Conservation (phyloP, 2,888 invertebrate genomes). For the Artemia sinica region DNA sequence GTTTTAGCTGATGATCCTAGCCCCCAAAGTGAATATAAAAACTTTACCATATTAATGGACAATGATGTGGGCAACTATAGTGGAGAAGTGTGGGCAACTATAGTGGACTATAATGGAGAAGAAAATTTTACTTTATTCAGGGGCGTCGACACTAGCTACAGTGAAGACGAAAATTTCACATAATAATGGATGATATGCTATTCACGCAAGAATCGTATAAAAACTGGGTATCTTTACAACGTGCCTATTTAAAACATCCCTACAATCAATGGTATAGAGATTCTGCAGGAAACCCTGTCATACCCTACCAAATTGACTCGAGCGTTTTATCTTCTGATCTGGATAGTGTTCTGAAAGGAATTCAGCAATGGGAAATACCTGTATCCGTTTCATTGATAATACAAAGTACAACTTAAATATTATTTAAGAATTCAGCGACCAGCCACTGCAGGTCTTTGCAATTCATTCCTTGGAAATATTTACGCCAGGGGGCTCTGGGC, state of each 20-base stretch:
- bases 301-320: not conserved
- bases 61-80: no score
- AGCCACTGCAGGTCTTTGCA: not conserved
- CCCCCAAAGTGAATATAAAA: no score
- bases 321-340: not conserved
- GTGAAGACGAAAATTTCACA: not conserved
- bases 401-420: not conserved
- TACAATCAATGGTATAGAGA: not conserved
- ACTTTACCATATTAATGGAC: no score
- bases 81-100: no score
- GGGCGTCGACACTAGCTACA: no score
- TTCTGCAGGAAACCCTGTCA: not conserved
- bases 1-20: no score
- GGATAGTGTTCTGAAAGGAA: not conserved
- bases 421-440: slow-evolving; percentile 5
- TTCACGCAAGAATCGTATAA: slow-evolving; percentile 2
- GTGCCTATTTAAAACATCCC: not conserved
- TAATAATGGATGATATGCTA: slow-evolving; percentile 5
- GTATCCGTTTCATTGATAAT: slow-evolving; percentile 17
- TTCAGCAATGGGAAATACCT: slow-evolving; percentile 14
- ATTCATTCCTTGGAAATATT: not conserved
- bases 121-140: no score
- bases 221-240: not conserved
- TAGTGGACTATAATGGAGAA: no score
- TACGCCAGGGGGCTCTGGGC: not conserved